Conservation (phyloP, 2,797 vertebrate genomes). For the Typhlichthys subterraneus region DNA sequence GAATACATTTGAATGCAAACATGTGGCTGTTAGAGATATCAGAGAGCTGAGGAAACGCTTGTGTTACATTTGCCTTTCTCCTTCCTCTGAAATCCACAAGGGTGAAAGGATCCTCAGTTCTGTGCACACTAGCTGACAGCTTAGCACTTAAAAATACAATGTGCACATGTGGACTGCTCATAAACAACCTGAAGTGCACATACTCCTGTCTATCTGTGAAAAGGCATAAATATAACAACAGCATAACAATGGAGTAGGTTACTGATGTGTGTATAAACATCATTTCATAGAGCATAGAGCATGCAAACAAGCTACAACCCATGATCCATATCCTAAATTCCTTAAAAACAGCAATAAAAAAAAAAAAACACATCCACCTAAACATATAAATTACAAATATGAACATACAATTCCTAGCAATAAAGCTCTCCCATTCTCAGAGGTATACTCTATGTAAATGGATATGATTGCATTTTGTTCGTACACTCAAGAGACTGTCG, state of each 20-base stretch:
- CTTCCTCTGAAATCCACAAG: conserved; percentile 48
- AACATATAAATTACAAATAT: no score
- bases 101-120: conserved; percentile 62
- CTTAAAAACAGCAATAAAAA: conserved; percentile 13
- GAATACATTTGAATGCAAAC: conserved; percentile 75
- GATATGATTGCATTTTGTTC: conserved; percentile 21
- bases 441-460: not conserved
- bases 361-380: not conserved
- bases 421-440: conserved; percentile 26
- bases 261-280: conserved; percentile 23
- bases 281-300: conserved; percentile 3
- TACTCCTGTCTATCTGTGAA: conserved; percentile 20
- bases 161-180: conserved; percentile 25
- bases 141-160: conserved; percentile 39
- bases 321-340: conserved; percentile 8
- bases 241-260: conserved; percentile 26
- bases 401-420: conserved; percentile 21
- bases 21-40: conserved; percentile 80
- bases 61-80: conserved; percentile 48
- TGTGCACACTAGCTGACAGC: conserved; percentile 42
- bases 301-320: conserved; percentile 13
- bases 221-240: conserved; percentile 11
- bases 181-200: conserved; percentile 37
- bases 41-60: conserved; percentile 55
- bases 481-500: conserved; percentile 44